These are phyloP conservation scores for Lasioglossum oenotherae DNA, from an alignment of 2,888 invertebrate species.

Conservation along the genomic window DNA sequence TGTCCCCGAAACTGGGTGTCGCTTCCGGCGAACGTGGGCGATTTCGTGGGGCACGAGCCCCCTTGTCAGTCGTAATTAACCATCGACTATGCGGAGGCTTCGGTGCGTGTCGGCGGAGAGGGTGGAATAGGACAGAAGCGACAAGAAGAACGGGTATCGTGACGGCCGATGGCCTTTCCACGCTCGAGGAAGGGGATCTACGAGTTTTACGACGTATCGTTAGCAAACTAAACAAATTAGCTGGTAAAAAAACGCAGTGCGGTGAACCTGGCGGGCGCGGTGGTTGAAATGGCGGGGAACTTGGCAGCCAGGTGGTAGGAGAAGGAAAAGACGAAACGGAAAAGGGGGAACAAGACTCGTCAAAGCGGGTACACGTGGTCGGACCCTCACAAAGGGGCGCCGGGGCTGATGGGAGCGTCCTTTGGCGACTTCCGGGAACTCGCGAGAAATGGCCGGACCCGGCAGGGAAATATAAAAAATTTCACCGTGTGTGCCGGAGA, in stretches of 20 bases:
- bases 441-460: constrained; percentile 43
- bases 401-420: constrained; percentile 40
- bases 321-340: constrained; percentile 1
- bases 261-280: background rate
- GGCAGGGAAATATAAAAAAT: constrained; percentile 66
- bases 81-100: constrained; percentile 38
- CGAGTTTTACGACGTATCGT: constrained; percentile 78
- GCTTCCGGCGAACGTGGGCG: constrained; percentile 22
- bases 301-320: constrained; percentile 5
- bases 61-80: constrained; percentile 55
- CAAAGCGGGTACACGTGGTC: constrained; percentile 28
- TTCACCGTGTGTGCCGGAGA: constrained; percentile 65
- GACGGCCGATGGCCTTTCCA: constrained; percentile 12
- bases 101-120: constrained; percentile 15
- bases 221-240: constrained; percentile 80
- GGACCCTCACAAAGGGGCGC: constrained; percentile 48
- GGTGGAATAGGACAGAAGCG: constrained; percentile 26
- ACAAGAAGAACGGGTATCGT: constrained; percentile 21
- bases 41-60: constrained; percentile 38
- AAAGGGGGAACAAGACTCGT: constrained; percentile 9
- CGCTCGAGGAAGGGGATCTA: background rate
- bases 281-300: constrained; percentile 23
- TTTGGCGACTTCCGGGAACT: constrained; percentile 44
- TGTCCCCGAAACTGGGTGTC: constrained; percentile 48
- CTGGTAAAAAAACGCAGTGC: constrained; percentile 71